These are phyloP conservation scores for Scalopus aquaticus DNA, from an alignment of 2,113 vertebrate species.

Conservation along the genomic window DNA sequence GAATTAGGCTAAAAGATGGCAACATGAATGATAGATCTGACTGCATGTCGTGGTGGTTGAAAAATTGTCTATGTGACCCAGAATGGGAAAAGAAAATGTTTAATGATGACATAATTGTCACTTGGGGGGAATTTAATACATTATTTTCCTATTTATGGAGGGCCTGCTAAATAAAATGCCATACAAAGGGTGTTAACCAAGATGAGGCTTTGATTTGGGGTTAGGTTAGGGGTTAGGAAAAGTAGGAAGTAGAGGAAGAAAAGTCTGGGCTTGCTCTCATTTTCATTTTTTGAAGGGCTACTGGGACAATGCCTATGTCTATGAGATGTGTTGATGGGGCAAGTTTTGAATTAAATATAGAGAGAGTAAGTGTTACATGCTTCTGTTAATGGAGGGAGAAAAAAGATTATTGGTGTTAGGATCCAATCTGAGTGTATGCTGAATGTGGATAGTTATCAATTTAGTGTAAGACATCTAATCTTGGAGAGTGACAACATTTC, in stretches of 20 bases:
- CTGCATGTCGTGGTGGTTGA: not conserved
- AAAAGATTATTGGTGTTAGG: not conserved
- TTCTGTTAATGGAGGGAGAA: not conserved
- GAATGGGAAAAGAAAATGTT: not conserved
- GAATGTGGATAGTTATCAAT: not conserved
- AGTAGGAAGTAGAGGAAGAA: not conserved
- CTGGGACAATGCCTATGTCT: not conserved
- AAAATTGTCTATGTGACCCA: not conserved
- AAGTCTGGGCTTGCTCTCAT: not conserved
- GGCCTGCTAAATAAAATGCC: not conserved
- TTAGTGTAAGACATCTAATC: not conserved
- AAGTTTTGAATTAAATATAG: not conserved
- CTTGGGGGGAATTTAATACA: not conserved
- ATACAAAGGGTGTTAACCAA: not conserved
- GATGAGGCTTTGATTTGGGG: not conserved
- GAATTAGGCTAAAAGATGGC: not conserved
- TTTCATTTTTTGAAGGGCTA: slow-evolving; percentile 18
- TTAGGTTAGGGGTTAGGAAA: not conserved
- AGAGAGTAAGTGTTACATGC: not conserved
- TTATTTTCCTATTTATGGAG: not conserved
- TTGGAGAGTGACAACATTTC: not conserved
- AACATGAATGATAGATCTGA: not conserved
- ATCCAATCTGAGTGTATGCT: not conserved
- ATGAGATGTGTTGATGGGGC: not conserved
- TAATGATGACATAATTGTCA: not conserved